A percentile compares a stretch with the other conserved stretches of the same genome.
These are phyloP conservation scores for Baryphthengus martii DNA, from an alignment of 2,113 vertebrate genomes.

Conservation along the genomic window DNA sequence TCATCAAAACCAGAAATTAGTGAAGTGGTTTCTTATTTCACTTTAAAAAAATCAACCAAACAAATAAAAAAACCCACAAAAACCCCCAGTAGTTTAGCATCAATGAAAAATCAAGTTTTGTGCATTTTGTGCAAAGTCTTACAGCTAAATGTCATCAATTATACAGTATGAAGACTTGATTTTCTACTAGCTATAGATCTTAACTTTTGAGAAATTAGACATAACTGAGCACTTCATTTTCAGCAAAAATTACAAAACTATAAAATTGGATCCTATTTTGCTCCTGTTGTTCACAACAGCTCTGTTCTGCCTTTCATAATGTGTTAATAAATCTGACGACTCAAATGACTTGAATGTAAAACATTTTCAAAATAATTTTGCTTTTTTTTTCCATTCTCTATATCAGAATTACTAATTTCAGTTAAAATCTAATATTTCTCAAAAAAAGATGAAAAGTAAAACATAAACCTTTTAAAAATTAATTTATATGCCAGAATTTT, in stretches of 20 bases:
- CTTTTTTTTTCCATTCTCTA: neutral
- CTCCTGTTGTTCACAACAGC: neutral
- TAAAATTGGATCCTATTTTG: neutral
- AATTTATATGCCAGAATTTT: neutral
- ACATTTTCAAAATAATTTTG: neutral
- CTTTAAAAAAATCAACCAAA: neutral
- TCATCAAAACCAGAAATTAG: neutral
- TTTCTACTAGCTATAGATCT: neutral
- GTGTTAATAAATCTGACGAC: neutral
- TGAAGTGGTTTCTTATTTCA: neutral
- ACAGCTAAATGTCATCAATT: neutral
- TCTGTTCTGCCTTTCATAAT: neutral
- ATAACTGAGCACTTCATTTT: neutral
- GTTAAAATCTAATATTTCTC: neutral
- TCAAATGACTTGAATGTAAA: neutral
- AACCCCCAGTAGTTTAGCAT: accelerated
- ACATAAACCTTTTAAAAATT: neutral
- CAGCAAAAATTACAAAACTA: neutral
- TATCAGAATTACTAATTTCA: neutral
- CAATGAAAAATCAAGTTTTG: neutral
- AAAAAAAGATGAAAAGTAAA: neutral
- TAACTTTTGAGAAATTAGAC: neutral
- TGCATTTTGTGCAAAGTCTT: neutral
- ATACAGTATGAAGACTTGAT: neutral
- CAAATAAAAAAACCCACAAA: no score